Conservation (phyloP, 2,888 invertebrate genomes). For the Arctia plantaginis region DNA sequence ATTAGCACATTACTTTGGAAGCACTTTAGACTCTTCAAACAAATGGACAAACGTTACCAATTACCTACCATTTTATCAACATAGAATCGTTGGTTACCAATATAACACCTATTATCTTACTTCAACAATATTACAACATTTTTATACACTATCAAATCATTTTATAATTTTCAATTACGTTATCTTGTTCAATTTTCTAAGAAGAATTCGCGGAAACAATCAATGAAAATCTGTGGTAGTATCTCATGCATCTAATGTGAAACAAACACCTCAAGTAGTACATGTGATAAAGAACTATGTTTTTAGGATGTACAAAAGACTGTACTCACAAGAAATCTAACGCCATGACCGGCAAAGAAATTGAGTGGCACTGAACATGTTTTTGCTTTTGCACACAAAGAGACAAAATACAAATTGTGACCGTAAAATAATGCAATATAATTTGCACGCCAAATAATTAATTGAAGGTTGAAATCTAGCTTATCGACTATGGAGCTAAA, state of each 20-base stretch:
- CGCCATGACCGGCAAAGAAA: slow-evolving; percentile 26
- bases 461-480: slow-evolving; percentile 76
- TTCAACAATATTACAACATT: slow-evolving; percentile 39
- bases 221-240: slow-evolving; percentile 48
- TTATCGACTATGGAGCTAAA: slow-evolving; percentile 82
- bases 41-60: slow-evolving; percentile 24
- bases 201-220: slow-evolving; percentile 21
- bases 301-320: slow-evolving; percentile 36
- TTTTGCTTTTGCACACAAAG: slow-evolving; percentile 39
- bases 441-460: slow-evolving; percentile 74
- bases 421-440: slow-evolving; percentile 65
- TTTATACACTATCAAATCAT: slow-evolving; percentile 36
- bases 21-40: slow-evolving; percentile 45
- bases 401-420: slow-evolving; percentile 68
- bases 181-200: slow-evolving; percentile 24
- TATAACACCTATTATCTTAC: slow-evolving; percentile 69
- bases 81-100: slow-evolving; percentile 56
- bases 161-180: slow-evolving; percentile 29
- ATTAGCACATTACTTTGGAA: slow-evolving; percentile 41
- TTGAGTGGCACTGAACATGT: slow-evolving; percentile 22
- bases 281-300: slow-evolving; percentile 36
- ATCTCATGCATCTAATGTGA: slow-evolving; percentile 38
- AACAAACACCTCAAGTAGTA: slow-evolving; percentile 36
- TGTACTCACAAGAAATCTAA: slow-evolving; percentile 45
- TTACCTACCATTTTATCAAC: slow-evolving; percentile 15